A percentile compares a stretch with the other conserved stretches of the same genome.
These are phyloP conservation scores for Tragelaphus imberbis DNA, from an alignment of 2,113 vertebrate species.

Conservation along the genomic window DNA sequence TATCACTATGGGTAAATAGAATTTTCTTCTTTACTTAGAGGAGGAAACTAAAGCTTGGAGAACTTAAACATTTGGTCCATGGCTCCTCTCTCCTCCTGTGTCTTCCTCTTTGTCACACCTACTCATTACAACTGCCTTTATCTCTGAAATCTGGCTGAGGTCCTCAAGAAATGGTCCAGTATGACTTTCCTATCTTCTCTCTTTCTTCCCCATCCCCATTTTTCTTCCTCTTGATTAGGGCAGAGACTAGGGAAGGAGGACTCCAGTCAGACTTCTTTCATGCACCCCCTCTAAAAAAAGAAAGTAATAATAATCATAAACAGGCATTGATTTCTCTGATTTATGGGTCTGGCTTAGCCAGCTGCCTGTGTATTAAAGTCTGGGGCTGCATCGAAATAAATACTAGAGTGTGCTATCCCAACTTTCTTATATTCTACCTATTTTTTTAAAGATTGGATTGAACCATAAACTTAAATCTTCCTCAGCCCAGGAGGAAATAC, in stretches of 20 bases:
- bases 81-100: background rate
- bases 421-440: slow-evolving; percentile 59
- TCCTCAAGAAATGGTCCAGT: background rate
- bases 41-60: background rate
- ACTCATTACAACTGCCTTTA: background rate
- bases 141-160: background rate
- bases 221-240: background rate
- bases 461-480: slow-evolving; percentile 59
- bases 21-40: slow-evolving; percentile 3
- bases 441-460: slow-evolving; percentile 30
- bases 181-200: background rate
- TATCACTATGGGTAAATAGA: background rate
- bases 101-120: background rate
- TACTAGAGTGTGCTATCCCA: slow-evolving; percentile 65
- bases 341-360: slow-evolving; percentile 58
- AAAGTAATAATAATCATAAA: slow-evolving; percentile 63
- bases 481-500: slow-evolving; percentile 54
- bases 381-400: slow-evolving; percentile 62
- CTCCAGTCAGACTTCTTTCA: background rate
- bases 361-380: slow-evolving; percentile 38
- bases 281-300: background rate
- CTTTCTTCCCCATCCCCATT: background rate
- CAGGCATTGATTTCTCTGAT: slow-evolving; percentile 67
- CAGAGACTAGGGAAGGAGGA: background rate
- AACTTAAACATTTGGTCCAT: background rate